Evolutionary conservation across 2,797 vertebrate genomes (phyloP), one percentile per base, ranked within the genome.

Genomic region (Crypturellus tataupa): DNA sequence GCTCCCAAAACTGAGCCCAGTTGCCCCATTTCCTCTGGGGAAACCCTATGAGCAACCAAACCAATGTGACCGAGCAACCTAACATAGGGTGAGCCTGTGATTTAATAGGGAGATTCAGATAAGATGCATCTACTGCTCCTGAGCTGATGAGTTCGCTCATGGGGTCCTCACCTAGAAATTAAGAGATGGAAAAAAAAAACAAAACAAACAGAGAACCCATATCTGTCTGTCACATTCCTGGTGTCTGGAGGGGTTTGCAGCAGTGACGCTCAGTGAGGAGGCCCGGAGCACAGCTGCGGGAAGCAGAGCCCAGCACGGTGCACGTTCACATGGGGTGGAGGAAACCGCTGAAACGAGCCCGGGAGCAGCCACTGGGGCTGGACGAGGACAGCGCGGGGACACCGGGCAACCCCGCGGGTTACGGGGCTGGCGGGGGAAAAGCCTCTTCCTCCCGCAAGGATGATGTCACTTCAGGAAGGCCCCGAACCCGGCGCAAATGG

Each of bases 211-310:
- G 5, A 42, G 8, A 53, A 25, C 24, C 11, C 3, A 23, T 8
- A 11, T 4, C 6, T 0, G 1, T 24, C 53, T 9, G 47, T 31
- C 73, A 31, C 4, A 1, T 12, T 29, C 47, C 20, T 29, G 19
- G 53, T 6, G 47, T 58, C 29, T 16, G 25, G 37, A 46, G 47
- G 31, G 60, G 71, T 25, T 1, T 1, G 3, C 35, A 29, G 64
- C 7, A 62, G 25, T 7, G 14, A 7, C 0, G 3, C 27, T 18
- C 8, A 9, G 24, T 12, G 19, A 8, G 0, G 2, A 53, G 39
- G 63, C 23, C 40, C 23, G 11, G 42, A 33, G 25, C 20, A 12
- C 3, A 0, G 9, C 27, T 2, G 25, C 19, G 6, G 47, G 21
- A n/a, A 27, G 16, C 31, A 42, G 37, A 20, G 58, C 46, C 37